phyloP scores from a whole-genome alignment of 2,888 invertebrate species.

The Leucophenga maculata region DNA sequence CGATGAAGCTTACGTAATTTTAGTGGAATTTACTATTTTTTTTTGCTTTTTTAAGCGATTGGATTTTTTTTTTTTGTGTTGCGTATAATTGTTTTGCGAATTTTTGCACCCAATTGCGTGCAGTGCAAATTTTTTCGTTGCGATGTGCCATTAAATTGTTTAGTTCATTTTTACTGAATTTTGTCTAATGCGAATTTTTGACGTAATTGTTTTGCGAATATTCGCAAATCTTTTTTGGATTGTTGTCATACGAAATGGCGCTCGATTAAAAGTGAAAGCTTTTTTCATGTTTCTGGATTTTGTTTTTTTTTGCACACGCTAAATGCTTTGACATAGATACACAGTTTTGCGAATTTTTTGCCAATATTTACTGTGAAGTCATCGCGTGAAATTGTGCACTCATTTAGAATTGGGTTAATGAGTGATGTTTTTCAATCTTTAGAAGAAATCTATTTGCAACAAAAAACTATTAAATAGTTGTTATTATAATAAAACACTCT shows the following conservation, averaged over 20 bases:
- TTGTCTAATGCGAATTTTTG: background rate
- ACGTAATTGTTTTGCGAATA: conserved; percentile 37
- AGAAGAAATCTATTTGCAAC: too few species aligned
- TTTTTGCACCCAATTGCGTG: conserved; percentile 37
- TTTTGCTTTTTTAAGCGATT: conserved; percentile 6
- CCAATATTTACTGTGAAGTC: background rate
- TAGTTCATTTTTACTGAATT: background rate
- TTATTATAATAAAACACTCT: too few species aligned
- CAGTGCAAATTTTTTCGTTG: background rate
- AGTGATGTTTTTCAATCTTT: too few species aligned
- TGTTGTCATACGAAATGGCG: background rate
- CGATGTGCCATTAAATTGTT: background rate
- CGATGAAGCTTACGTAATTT: conserved; percentile 7
- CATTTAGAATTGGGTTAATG: too few species aligned
- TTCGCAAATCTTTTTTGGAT: conserved; percentile 32
- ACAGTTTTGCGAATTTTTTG: conserved; percentile 18
- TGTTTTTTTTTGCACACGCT: conserved; percentile 34
- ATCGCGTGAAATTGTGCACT: background rate
- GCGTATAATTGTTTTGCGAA: conserved; percentile 39
- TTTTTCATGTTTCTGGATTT: conserved; percentile 5
- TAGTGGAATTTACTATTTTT: conserved; percentile 23
- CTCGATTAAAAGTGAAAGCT: too few species aligned
- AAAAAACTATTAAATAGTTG: too few species aligned
- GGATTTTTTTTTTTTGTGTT: conserved; percentile 37
- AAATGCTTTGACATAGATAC: conserved; percentile 39